Evolutionary conservation across 2,113 vertebrate genomes (phyloP).

Genomic region (Halichoeres trimaculatus): DNA sequence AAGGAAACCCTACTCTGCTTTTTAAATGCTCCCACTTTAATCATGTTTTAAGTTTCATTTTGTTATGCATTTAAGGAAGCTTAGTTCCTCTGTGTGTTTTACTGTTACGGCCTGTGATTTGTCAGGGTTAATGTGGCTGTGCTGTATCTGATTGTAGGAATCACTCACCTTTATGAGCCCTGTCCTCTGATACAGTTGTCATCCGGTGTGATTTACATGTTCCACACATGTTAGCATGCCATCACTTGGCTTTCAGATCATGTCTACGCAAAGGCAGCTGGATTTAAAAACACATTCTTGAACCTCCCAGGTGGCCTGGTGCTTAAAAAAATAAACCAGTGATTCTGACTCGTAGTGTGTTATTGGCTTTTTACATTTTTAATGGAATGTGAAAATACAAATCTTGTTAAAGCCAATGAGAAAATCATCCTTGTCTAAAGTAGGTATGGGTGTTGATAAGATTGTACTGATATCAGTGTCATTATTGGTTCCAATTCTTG

Average conservation of each 20-base stretch:
- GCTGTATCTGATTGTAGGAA: conserved; percentile 14
- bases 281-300: neutral
- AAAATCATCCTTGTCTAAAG: too few species aligned
- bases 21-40: conserved; percentile 48
- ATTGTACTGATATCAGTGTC: too few species aligned
- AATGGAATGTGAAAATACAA: too few species aligned
- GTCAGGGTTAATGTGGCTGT: conserved; percentile 19
- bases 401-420: too few species aligned
- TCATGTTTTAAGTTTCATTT: conserved; percentile 60
- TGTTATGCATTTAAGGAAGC: conserved; percentile 29
- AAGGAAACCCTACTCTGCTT: conserved; percentile 57
- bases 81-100: conserved; percentile 20
- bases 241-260: conserved; percentile 16
- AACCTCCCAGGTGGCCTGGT: neutral
- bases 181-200: conserved; percentile 29
- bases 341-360: neutral
- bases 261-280: neutral
- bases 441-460: too few species aligned
- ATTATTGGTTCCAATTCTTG: too few species aligned
- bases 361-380: too few species aligned
- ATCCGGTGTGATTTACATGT: conserved; percentile 45
- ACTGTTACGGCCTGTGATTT: conserved; percentile 18
- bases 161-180: conserved; percentile 39
- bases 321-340: neutral
- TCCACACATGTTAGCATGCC: conserved; percentile 9